Base-by-base conservation (phyloP, 2,113 vertebrate genomes). In the Panthera tigris region DNA sequence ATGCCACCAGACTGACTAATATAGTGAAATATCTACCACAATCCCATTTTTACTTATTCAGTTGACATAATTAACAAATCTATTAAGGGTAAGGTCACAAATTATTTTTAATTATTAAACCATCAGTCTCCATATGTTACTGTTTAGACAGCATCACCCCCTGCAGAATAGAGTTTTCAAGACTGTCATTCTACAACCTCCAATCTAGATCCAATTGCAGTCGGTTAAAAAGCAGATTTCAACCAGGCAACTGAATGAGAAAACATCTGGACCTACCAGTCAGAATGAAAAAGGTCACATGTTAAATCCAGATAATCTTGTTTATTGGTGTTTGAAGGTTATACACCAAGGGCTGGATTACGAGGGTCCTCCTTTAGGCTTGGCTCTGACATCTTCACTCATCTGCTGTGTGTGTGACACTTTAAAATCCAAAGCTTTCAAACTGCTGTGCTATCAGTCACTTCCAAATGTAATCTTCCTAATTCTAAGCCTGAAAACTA, bases 251-350 rank as follows among this genome's bases (percentile, higher is more conserved):
- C 98, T 97, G 83, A 98, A 98, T 97, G 97, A 98, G 97, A 98
- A 98, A 99, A 98, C 98, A 99, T 99, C 98, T 99, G 98, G 98
- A 97, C 93, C 95, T 68, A 97, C 95, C 98, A 98, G 98, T 98
- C 98, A 98, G 97, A 98, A 98, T 97, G 98, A 98, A 89, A 99
- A 98, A 98, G 98, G 98, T 98, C 98, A 98, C 98, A 97, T 98
- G 98, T 98, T 98, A 98, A 98, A 98, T 55, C 97, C 98, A 96
- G 98, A 98, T 98, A 98, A 98, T 98, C 97, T 98, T 89, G 92
- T 97, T 98, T 98, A 98, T 98, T 98, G 80, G 0, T 98, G 98
- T 98, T 93, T 98, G 97, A 98, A 98, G 98, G 96, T 98, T 98
- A 97, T 97, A 94, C 96, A 97, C 96, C 96, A 97, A 98, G 98